Conservation (phyloP, 2,113 vertebrate genomes). For the Apus apus region DNA sequence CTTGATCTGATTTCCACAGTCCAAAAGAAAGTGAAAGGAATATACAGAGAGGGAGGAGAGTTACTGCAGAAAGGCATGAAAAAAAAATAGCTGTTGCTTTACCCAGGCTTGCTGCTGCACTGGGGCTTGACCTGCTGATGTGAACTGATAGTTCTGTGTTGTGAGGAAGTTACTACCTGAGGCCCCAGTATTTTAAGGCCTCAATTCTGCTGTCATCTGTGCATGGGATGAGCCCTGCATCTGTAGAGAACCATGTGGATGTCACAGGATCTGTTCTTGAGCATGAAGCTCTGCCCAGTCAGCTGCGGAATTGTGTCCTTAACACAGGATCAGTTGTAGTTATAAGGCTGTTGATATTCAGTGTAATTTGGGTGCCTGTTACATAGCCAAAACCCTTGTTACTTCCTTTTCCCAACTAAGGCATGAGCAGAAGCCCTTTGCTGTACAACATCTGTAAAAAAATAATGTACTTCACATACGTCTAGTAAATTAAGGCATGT, state of each 20-base stretch:
- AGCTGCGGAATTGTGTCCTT: constrained; percentile 44
- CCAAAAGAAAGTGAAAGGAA: not conserved
- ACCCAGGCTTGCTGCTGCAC: not conserved
- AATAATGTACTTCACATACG: not conserved
- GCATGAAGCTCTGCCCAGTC: constrained; percentile 26
- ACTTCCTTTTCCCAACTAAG: constrained; percentile 45
- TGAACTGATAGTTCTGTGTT: not conserved
- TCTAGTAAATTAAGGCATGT: constrained; percentile 63
- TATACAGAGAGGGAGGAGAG: not conserved
- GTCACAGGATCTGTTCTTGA: constrained; percentile 3
- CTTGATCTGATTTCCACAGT: not conserved
- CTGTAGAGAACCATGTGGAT: not conserved
- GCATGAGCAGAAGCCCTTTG: constrained; percentile 65
- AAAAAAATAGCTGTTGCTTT: not conserved
- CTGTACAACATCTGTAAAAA: constrained; percentile 44
- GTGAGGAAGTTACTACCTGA: not conserved
- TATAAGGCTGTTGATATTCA: constrained; percentile 3
- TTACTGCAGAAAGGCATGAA: not conserved
- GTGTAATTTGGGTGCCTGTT: constrained; percentile 57
- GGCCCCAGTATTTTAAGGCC: not conserved
- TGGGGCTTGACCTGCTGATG: not conserved
- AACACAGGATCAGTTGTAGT: not conserved
- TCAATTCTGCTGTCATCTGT: constrained; percentile 34
- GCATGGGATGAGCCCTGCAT: not conserved
- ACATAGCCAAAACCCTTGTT: constrained; percentile 49